phyloP scores from a whole-genome alignment of 1,140 invertebrate genomes.

The Carposina sasakii region DNA sequence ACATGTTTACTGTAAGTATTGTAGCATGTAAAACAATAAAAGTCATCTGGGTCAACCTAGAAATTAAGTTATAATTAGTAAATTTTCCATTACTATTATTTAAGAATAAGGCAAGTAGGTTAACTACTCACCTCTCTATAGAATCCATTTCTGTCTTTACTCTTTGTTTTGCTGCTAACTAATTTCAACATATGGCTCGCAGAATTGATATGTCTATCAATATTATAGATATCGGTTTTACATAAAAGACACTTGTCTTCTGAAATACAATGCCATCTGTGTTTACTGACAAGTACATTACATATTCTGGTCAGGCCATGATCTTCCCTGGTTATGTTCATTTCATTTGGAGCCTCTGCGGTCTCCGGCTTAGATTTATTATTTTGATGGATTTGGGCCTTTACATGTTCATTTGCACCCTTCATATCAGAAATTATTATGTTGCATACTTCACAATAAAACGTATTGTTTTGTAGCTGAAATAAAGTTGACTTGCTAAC shows the following conservation, averaged over 20 bases:
- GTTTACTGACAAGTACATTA: constrained; percentile 20
- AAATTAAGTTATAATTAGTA: constrained; percentile 19
- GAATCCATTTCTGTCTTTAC: too few relatives aligned
- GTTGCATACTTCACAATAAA: constrained; percentile 47
- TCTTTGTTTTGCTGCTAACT: too few relatives aligned
- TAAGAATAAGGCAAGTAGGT: too few relatives aligned
- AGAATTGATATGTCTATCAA: constrained; percentile 18
- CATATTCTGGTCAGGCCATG: constrained; percentile 22
- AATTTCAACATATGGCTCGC: constrained; percentile 33
- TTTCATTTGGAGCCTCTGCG: too few relatives aligned
- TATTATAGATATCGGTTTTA: constrained; percentile 12
- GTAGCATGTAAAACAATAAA: constrained; percentile 41
- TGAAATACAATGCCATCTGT: constrained; percentile 37
- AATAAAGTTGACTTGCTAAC: too few relatives aligned
- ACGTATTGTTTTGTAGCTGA: constrained; percentile 31
- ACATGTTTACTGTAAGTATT: constrained; percentile 11
- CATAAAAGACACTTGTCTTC: constrained; percentile 33
- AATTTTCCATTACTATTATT: too few relatives aligned
- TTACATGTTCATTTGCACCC: constrained; percentile 22
- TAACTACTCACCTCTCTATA: constrained; percentile 41
- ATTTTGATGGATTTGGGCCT: constrained; percentile 20
- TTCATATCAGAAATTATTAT: constrained; percentile 3
- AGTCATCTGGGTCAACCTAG: constrained; percentile 27
- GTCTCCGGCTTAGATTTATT: constrained; percentile 21
- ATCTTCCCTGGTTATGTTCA: constrained; percentile 11